Base-by-base conservation (phyloP, 1,140 invertebrate genomes). In the Archivesica marissinica region DNA sequence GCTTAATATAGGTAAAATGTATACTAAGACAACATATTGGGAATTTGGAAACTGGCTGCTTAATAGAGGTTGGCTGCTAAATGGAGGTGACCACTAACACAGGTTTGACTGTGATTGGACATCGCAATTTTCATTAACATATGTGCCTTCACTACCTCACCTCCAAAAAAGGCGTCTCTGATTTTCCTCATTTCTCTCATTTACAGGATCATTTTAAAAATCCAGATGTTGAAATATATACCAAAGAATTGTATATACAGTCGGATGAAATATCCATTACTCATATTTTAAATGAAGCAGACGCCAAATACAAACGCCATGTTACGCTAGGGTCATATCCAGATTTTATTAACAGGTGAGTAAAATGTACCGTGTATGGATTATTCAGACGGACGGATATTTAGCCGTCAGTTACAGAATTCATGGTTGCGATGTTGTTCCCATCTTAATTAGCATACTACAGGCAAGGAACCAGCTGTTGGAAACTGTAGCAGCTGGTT, bases 281-380 rank as follows among this genome's bases (percentile, higher is more conserved):
- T 9, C 78, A 92, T 23, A 88, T 93, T 17, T 92, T 97, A 23
- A 95, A 95, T 86, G 84, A 94, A 61, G 94, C 95, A 17, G 95
- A 95, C 0, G 87, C 94, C 17, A 92, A 94, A 70, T 96, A 95
- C 92, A 94, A 95, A 70, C 88, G 91, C 23, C 87, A 87, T 54
- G 96, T 97, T 4, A 93, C 92, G 50, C 95, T 97, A 90, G 96
- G 96, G 35, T 96, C 96, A 76, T 97, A 97, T 93, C 96, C 96
- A 17, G 95, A 95, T 41, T 88, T 95, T 66, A 89, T 92, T 76
- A 95, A 95, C 89, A 94, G 91, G 92, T 93, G 86, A 86, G 17
- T n/a, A 47, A 25, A 17, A 13, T 59, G 54, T 59, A 28, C 6
- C 9, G 17, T 44, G 17, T 17, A 9, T 44, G 17, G 7, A 7